These are phyloP conservation scores for Lagorchestes hirsutus DNA, from an alignment of 2,797 vertebrate genomes.

Conservation along the genomic window DNA sequence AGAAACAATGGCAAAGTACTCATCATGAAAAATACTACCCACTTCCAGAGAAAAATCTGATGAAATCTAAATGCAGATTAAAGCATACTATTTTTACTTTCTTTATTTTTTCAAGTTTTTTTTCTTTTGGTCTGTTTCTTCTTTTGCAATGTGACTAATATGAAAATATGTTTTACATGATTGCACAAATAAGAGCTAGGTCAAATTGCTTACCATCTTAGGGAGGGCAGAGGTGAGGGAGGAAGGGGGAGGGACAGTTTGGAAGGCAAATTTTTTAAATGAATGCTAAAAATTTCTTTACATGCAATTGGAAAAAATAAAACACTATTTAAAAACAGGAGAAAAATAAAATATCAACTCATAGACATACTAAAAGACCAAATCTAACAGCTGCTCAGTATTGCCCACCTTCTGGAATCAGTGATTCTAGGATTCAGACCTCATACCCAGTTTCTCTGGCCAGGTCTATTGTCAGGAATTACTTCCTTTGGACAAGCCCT, in stretches of 20 bases:
- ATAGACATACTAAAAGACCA: neutral
- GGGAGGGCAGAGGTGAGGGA: neutral
- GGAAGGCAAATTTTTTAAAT: neutral
- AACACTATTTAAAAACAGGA: neutral
- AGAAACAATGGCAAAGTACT: neutral
- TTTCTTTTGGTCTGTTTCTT: neutral
- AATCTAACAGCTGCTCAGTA: neutral
- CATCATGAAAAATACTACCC: neutral
- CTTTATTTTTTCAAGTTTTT: neutral
- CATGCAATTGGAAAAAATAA: neutral
- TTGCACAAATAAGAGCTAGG: neutral
- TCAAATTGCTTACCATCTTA: neutral
- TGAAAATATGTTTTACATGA: neutral
- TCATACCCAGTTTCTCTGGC: neutral
- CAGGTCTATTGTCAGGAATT: neutral
- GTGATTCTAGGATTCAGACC: neutral
- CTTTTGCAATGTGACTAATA: neutral
- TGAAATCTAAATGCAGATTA: neutral
- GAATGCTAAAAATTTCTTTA: neutral
- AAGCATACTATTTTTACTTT: neutral
- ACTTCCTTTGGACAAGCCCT: neutral
- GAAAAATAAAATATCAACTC: neutral
- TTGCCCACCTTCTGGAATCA: neutral
- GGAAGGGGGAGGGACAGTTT: neutral
- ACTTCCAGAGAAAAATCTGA: neutral